Evolutionary conservation across 2,888 invertebrate genomes (phyloP), one percentile per base, ranked within the genome.

Genomic region (Platycnemis pennipes): DNA sequence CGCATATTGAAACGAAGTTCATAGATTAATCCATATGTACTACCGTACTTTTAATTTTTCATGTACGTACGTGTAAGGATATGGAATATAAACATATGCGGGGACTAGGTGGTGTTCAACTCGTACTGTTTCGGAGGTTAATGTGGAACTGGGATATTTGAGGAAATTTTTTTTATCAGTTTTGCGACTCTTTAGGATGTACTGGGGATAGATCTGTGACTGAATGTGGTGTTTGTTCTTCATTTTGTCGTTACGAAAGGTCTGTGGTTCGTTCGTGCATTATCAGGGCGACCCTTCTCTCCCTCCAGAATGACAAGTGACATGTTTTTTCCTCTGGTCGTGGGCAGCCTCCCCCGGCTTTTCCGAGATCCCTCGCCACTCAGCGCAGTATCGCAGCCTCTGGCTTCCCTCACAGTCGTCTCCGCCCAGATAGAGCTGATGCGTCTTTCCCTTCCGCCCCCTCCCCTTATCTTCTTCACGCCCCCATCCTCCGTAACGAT

Each of bases 391-490:
- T 53, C 31, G 19, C 46, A 44, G 91, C 56, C 63, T 63, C 53
- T 31, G 88, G 49, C 88, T 56, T 56, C 22, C 37, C 89, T 89
- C 53, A 44, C 53, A 56, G 31, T 53, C n/a, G 89, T 44, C 91
- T n/a, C 91, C 69, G 91, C 91, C 91, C 91, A 63, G 91, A 63
- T 91, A 91, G 63, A 91, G 91, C 91, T 63, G 89, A 22, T 86
- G 44, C 53, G 88, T 89, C 88, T 89, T 89, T 89, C 13, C 53
- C 88, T 31, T 44, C 42, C 86, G 22, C 42, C 19, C 44, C 16
- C 86, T 13, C 13, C 45, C 46, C 87, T n/a, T 13, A 3, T 26
- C 13, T 87, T 53, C 89, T 56, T 37, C 2, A 31, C 77, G 26
- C 26, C 26, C 19, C 63, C 77, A n/a, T 37, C 77, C 77, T 37